Percentiles rank a stretch among this genome's conserved stretches.
phyloP scores from a whole-genome alignment of 2,888 invertebrate species.

The Lithosia quadra region DNA sequence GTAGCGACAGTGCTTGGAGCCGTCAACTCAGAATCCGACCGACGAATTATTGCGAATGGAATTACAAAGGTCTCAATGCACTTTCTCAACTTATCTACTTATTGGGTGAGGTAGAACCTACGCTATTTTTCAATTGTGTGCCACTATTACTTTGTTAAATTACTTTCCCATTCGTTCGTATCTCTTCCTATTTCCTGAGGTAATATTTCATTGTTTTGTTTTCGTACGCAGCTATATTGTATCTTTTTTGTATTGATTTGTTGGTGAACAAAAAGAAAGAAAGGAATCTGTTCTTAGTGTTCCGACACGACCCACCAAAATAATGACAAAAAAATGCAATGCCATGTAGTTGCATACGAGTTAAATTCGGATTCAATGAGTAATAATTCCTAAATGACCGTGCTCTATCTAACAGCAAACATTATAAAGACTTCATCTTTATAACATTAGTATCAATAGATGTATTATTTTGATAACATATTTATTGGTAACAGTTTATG shows the following conservation, averaged over 20 bases:
- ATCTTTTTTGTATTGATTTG: background rate
- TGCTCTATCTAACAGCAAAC: background rate
- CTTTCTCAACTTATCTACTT: conserved; percentile 65
- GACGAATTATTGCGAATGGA: conserved; percentile 68
- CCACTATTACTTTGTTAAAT: conserved; percentile 15
- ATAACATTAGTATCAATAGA: background rate
- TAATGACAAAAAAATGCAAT: too few relatives aligned
- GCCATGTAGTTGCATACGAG: too few relatives aligned
- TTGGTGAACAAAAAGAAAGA: too few relatives aligned
- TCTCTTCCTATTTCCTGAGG: background rate
- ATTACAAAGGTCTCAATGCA: conserved; percentile 68
- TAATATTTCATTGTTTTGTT: conserved; percentile 3
- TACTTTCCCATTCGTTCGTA: conserved; percentile 1
- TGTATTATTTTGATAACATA: background rate
- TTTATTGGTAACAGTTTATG: background rate
- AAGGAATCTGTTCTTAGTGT: background rate
- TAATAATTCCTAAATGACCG: background rate
- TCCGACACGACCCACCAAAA: too few relatives aligned
- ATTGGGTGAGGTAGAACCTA: conserved; percentile 63
- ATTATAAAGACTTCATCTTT: background rate
- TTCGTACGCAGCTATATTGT: background rate
- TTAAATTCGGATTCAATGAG: background rate
- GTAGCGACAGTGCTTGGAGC: conserved; percentile 51
- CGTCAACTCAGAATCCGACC: conserved; percentile 54
- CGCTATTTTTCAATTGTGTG: conserved; percentile 67